These are phyloP conservation scores for Herminia tarsipennalis DNA, from an alignment of 2,888 invertebrate species.

Conservation along the genomic window DNA sequence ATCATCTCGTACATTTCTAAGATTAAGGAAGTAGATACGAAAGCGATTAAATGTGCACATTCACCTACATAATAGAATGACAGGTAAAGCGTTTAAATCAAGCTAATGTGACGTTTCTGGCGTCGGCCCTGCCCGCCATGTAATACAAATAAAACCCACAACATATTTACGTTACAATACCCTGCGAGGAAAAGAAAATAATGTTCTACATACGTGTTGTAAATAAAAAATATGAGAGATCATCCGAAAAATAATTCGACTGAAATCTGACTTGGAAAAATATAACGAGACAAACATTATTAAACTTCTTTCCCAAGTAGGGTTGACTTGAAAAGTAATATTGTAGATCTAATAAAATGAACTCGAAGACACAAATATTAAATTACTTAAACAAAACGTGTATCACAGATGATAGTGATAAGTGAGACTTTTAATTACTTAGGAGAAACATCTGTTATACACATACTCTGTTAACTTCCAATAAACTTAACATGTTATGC, in stretches of 20 bases:
- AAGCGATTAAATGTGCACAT: constrained; percentile 48
- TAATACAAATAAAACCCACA: constrained; percentile 45
- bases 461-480: constrained; percentile 26
- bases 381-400: constrained; percentile 27
- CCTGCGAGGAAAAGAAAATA: not conserved
- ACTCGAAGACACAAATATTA: constrained; percentile 23
- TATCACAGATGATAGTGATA: constrained; percentile 19
- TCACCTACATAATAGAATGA: constrained; percentile 48
- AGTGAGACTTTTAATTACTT: constrained; percentile 21
- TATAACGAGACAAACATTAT: not conserved
- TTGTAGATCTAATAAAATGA: constrained; percentile 3
- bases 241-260: not conserved
- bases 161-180: constrained; percentile 32
- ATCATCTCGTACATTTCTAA: too few relatives aligned
- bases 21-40: too few relatives aligned
- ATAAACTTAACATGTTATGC: constrained; percentile 16
- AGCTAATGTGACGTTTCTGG: constrained; percentile 77
- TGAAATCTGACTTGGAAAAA: not conserved
- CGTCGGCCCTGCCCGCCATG: constrained; percentile 60
- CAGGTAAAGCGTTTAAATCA: constrained; percentile 79
- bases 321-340: not conserved
- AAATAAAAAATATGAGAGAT: not conserved
- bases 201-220: not conserved
- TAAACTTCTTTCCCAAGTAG: not conserved
- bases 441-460: constrained; percentile 36